Base-by-base conservation (phyloP, 2,888 invertebrate species). In the Spialia ferax region DNA sequence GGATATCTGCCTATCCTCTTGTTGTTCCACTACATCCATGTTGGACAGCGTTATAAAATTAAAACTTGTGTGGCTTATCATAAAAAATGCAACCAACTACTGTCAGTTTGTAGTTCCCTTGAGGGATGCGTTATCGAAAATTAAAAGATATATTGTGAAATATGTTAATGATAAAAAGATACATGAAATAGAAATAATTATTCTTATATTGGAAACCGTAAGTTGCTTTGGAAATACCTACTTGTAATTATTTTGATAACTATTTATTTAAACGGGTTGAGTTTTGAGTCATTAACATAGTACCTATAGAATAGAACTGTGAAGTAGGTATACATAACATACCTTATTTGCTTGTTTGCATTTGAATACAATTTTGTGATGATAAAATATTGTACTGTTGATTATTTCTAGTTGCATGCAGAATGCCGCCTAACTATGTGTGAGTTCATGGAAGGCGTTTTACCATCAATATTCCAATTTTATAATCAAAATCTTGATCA, bases 381-480 rank as follows among this genome's bases (percentile, higher is more conserved):
- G n/a, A n/a, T n/a, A n/a, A n/a, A n/a, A n/a, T n/a, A n/a, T n/a
- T n/a, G n/a, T n/a, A n/a, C n/a, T n/a, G n/a, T 48, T 20, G 1
- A 48, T 20, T 23, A 69, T 70, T 77, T 86, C 77, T 85, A 95
- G 93, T 81, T 95, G 18, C 93, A 91, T 32, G 80, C 86, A 10
- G 95, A 95, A 75, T 87, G 89, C 69, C 90, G 94, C 18, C 78
- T 91, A 57, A 83, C 89, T 2, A 79, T 95, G 69, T 95, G 95
- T 74, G 87, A 89, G 71, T 95, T 95, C 74, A 87, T 90, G 15
- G 95, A 95, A 82, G 86, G 73, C 63, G 81, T 91, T 38, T 75
- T 94, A 38, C 85, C 90, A 1, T 72, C 81, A 22, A 77, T 95
- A 55, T 83, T 95, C 63, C 86, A 88, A 72, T 86, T 87, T 70